phyloP scores from a whole-genome alignment of 2,888 invertebrate species.

The Scaptomyza reducta region DNA sequence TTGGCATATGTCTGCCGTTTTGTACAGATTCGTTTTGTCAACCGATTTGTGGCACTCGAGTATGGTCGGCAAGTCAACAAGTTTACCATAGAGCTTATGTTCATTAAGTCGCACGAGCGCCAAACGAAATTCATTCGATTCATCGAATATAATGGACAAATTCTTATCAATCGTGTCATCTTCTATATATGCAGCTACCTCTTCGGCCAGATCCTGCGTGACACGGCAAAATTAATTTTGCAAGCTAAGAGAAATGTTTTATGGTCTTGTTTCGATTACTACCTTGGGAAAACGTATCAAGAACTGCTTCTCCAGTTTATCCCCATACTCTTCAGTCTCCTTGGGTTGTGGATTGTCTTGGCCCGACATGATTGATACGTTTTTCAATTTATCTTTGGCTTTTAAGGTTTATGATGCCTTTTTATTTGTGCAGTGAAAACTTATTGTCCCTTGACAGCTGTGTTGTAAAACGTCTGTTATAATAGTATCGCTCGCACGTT shows the following conservation, averaged over 20 bases:
- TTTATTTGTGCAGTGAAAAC: background rate
- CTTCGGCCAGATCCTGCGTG: background rate
- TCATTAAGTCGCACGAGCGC: background rate
- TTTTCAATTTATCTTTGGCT: background rate
- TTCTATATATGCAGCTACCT: background rate
- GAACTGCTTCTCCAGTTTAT: background rate
- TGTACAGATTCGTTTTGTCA: background rate
- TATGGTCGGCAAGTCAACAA: background rate
- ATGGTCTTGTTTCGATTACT: background rate
- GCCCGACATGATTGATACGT: conserved; percentile 1
- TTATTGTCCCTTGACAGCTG: background rate
- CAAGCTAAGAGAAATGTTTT: background rate
- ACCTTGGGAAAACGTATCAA: conserved; percentile 3
- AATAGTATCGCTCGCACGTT: background rate
- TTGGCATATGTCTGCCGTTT: background rate
- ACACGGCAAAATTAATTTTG: background rate
- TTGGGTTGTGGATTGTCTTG: background rate
- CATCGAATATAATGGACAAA: background rate
- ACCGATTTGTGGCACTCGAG: background rate
- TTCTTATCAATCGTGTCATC: background rate
- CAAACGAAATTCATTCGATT: background rate
- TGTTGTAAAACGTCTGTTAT: background rate
- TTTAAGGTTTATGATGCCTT: background rate
- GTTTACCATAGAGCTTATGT: background rate
- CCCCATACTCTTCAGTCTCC: background rate